phyloP scores from a whole-genome alignment of 2,113 vertebrate species.

The Hystrix cristata region DNA sequence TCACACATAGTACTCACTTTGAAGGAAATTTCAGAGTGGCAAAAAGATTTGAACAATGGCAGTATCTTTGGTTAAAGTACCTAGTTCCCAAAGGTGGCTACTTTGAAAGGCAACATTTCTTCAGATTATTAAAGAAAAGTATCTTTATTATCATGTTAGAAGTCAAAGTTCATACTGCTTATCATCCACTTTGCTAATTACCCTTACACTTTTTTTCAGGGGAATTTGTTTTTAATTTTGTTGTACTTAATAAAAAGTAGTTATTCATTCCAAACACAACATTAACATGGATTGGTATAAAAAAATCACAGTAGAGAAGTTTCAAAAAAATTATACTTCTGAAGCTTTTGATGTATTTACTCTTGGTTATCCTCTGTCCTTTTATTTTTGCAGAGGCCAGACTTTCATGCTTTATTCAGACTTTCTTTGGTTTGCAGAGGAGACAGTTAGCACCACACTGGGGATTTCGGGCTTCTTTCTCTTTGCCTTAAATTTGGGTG shows the following conservation, averaged over 20 bases:
- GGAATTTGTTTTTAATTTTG: neutral
- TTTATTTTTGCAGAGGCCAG: neutral
- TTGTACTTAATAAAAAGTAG: neutral
- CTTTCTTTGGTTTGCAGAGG: neutral
- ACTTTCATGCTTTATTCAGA: neutral
- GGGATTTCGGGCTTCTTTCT: neutral
- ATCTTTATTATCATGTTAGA: neutral
- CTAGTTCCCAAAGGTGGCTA: neutral
- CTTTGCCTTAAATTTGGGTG: neutral
- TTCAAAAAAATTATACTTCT: neutral
- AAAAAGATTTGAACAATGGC: neutral
- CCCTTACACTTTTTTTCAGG: neutral
- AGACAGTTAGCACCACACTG: neutral
- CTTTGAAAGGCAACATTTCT: neutral
- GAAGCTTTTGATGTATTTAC: neutral
- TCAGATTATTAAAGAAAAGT: neutral
- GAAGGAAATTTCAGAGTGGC: neutral
- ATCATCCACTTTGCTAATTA: neutral
- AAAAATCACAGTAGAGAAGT: neutral
- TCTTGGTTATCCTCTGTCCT: neutral
- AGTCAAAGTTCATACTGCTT: conserved; percentile 12
- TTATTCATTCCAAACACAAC: neutral
- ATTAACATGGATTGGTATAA: neutral
- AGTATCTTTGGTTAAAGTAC: neutral
- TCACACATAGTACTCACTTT: neutral